These are phyloP conservation scores for Ypsolopha sequella DNA, from an alignment of 2,888 invertebrate species.

Conservation along the genomic window DNA sequence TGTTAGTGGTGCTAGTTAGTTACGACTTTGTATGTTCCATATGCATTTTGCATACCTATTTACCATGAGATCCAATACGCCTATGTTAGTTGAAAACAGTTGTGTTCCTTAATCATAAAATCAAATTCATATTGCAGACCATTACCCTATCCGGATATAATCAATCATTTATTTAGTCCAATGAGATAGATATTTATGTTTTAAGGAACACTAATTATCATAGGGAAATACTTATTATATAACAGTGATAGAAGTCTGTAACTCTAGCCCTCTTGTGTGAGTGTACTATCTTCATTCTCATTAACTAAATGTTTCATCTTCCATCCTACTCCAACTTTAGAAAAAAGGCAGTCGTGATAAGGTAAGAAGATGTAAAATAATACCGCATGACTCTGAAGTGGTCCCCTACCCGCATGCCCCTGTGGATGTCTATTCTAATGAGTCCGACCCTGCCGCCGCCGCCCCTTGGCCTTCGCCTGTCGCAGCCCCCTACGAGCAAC, in stretches of 20 bases:
- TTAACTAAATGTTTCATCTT: constrained; percentile 69
- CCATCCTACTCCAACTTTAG: constrained; percentile 73
- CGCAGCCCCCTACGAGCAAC: constrained; percentile 4
- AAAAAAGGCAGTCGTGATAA: constrained; percentile 91
- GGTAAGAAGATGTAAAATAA: constrained; percentile 73
- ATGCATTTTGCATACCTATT: constrained; percentile 12
- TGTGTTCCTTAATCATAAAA: too few species aligned
- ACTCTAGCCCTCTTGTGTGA: constrained; percentile 24
- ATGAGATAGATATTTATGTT: too few species aligned
- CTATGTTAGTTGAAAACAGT: too few species aligned
- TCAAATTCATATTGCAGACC: too few species aligned
- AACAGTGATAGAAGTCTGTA: too few species aligned
- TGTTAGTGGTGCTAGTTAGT: neutral
- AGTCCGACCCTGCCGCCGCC: constrained; percentile 16
- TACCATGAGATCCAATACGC: too few species aligned
- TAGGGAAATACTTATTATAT: too few species aligned
- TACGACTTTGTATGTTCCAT: constrained; percentile 2
- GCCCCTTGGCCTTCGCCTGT: constrained; percentile 3
- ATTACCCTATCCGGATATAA: too few species aligned
- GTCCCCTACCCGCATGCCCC: constrained; percentile 5
- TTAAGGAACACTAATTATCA: too few species aligned
- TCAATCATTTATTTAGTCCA: too few species aligned
- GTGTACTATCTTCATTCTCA: constrained; percentile 52
- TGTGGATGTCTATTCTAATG: constrained; percentile 19
- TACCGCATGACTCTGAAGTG: constrained; percentile 39